These are phyloP conservation scores for Dexiosoma caninum DNA, from an alignment of 2,888 invertebrate genomes.

Conservation along the genomic window DNA sequence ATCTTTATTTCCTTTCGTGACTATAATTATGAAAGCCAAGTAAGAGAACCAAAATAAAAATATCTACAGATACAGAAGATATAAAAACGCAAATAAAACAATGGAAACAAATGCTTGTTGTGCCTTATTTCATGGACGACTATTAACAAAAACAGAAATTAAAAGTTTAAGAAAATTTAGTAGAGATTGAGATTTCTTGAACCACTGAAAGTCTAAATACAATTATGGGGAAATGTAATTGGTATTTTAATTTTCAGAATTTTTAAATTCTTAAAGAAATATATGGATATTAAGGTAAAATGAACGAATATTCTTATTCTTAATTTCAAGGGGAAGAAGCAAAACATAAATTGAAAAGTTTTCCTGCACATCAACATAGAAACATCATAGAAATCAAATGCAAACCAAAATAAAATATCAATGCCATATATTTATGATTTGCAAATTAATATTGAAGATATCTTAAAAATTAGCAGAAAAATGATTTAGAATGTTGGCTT, in stretches of 20 bases:
- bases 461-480: too few relatives aligned
- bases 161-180: constrained; percentile 9
- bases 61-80: background rate
- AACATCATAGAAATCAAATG: too few relatives aligned
- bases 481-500: too few relatives aligned
- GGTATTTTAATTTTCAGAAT: background rate
- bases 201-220: background rate
- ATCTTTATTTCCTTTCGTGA: constrained; percentile 73
- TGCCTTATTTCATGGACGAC: constrained; percentile 65
- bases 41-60: constrained; percentile 6
- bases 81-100: background rate
- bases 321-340: too few relatives aligned
- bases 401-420: too few relatives aligned
- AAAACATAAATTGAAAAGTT: too few relatives aligned
- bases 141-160: constrained; percentile 60
- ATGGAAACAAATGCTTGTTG: constrained; percentile 53
- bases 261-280: too few relatives aligned
- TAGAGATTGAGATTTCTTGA: background rate
- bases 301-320: too few relatives aligned
- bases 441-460: too few relatives aligned
- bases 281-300: too few relatives aligned
- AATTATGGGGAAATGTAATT: background rate
- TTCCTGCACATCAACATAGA: too few relatives aligned
- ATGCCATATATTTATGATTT: too few relatives aligned
- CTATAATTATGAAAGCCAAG: constrained; percentile 70